phyloP scores from a whole-genome alignment of 2,113 vertebrate genomes.

The Mungos mungo region DNA sequence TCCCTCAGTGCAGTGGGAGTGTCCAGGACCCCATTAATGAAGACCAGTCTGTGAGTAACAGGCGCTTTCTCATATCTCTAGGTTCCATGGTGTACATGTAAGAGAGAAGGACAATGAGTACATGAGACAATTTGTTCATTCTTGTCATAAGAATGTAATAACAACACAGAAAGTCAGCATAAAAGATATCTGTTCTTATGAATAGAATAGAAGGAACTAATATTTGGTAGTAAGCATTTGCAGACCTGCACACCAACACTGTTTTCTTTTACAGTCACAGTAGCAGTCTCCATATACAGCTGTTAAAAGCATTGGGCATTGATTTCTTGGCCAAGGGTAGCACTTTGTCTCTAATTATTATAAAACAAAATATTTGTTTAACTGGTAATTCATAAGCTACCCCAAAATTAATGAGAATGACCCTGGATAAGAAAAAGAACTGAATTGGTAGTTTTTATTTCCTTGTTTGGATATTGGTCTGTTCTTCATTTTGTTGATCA shows the following conservation, averaged over 20 bases:
- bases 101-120: background rate
- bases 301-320: background rate
- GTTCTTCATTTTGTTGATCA: background rate
- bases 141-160: background rate
- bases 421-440: background rate
- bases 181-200: background rate
- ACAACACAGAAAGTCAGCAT: background rate
- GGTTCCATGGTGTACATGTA: fast-evolving
- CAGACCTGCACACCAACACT: background rate
- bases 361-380: background rate
- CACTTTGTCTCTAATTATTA: background rate
- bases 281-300: background rate
- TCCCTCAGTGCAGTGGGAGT: constrained; percentile 96
- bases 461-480: background rate
- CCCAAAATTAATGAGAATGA: background rate
- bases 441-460: background rate
- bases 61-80: background rate
- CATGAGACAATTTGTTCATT: background rate
- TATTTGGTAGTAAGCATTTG: background rate
- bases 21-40: constrained; percentile 98
- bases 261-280: background rate
- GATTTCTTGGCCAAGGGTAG: background rate
- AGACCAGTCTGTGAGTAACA: constrained; percentile 95
- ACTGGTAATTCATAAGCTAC: background rate
- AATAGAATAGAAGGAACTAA: background rate